phyloP scores from a whole-genome alignment of 2,113 vertebrate species.

The Forbesichthys agassizii region DNA sequence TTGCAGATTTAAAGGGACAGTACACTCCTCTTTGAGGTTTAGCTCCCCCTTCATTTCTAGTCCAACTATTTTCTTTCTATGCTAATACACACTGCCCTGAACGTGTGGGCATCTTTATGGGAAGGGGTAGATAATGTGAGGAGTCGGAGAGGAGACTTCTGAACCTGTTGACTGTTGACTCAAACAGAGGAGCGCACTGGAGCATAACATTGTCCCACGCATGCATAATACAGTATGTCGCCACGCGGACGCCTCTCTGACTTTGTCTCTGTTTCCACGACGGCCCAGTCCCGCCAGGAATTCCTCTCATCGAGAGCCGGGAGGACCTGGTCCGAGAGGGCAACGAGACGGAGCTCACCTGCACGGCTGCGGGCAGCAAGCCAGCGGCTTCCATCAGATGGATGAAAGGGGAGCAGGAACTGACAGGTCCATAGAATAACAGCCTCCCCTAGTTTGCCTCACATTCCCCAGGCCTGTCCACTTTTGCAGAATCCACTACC shows the following conservation, averaged over 20 bases:
- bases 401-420: conserved; percentile 95
- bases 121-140: too few species aligned
- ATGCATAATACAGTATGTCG: background rate
- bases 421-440: conserved; percentile 81
- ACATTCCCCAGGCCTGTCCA: conserved; percentile 42
- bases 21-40: too few species aligned
- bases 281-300: conserved; percentile 88
- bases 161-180: too few species aligned
- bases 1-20: too few species aligned
- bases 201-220: background rate
- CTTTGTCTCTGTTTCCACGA: conserved; percentile 28
- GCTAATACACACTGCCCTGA: too few species aligned
- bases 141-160: too few species aligned
- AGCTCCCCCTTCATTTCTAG: too few species aligned
- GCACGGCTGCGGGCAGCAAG: conserved; percentile 93
- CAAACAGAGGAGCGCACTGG: too few species aligned
- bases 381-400: conserved; percentile 92
- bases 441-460: conserved; percentile 55
- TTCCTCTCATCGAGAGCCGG: conserved; percentile 89
- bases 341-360: conserved; percentile 97
- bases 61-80: too few species aligned
- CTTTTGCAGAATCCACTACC: conserved; percentile 12
- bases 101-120: too few species aligned
- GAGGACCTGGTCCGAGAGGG: conserved; percentile 92
- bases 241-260: conserved; percentile 17